These are phyloP conservation scores for Arvicanthis niloticus DNA, from an alignment of 2,113 vertebrate species.

Conservation along the genomic window DNA sequence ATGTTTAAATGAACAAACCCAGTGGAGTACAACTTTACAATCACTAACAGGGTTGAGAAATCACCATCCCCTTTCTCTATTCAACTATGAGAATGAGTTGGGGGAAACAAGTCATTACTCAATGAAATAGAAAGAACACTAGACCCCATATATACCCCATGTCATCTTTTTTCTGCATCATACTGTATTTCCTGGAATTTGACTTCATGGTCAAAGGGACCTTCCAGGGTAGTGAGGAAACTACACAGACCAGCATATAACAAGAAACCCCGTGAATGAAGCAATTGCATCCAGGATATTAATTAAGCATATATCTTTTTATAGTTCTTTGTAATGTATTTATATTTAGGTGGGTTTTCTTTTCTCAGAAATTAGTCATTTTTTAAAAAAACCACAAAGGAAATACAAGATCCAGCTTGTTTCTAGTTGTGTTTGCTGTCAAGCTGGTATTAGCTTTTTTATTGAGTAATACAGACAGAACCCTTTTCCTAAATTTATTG, in stretches of 20 bases:
- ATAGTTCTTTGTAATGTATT: conserved; percentile 26
- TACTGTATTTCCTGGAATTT: neutral
- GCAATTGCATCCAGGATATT: neutral
- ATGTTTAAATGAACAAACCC: neutral
- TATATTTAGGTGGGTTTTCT: neutral
- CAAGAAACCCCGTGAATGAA: neutral
- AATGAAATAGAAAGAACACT: neutral
- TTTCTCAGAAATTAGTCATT: conserved; percentile 40
- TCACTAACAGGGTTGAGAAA: too few relatives aligned
- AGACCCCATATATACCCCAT: neutral
- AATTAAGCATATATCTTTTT: neutral
- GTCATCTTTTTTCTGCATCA: neutral
- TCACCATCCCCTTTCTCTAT: neutral
- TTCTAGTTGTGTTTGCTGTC: neutral
- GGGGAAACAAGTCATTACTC: neutral
- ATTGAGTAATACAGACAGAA: neutral
- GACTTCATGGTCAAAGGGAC: neutral
- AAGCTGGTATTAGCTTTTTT: neutral
- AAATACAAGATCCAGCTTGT: conserved; percentile 21
- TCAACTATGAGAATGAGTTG: neutral
- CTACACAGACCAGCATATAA: neutral
- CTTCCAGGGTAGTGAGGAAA: neutral
- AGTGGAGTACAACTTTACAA: neutral
- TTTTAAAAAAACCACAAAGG: conserved; percentile 11
- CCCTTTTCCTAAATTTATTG: neutral